A percentile compares a stretch with the other conserved stretches of the same genome.
phyloP scores from a whole-genome alignment of 1,140 invertebrate genomes.

The Lepidurus apus region DNA sequence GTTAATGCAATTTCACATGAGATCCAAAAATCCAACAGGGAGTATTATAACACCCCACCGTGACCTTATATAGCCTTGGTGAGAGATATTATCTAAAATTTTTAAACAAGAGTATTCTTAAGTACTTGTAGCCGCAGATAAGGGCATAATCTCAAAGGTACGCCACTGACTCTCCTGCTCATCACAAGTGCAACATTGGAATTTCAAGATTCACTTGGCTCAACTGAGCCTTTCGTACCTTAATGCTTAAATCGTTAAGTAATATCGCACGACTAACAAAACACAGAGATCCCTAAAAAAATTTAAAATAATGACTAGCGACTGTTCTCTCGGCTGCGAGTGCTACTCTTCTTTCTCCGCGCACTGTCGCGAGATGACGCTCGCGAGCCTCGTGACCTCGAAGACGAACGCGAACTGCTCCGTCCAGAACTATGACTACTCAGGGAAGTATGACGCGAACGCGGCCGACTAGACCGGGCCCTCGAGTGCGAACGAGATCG shows the following conservation, averaged over 20 bases:
- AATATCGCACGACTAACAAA: not conserved
- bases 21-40: not conserved
- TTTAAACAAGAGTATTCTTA: not conserved
- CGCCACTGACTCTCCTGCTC: not conserved
- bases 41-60: not conserved
- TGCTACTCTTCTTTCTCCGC: not conserved
- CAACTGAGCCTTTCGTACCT: not conserved
- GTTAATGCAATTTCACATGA: not conserved
- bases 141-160: not conserved
- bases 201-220: not conserved
- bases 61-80: not conserved
- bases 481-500: not conserved
- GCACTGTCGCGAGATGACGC: not conserved
- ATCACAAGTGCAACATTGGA: not conserved
- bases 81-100: not conserved
- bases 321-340: not conserved
- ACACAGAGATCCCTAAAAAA: not conserved
- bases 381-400: not conserved
- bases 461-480: not conserved
- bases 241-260: not conserved
- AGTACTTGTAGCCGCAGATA: conserved; percentile 4
- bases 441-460: not conserved
- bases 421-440: not conserved
- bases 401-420: not conserved
- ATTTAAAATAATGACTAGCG: not conserved